These are phyloP conservation scores for Charanyca ferruginea DNA, from an alignment of 2,888 invertebrate species.

Conservation along the genomic window DNA sequence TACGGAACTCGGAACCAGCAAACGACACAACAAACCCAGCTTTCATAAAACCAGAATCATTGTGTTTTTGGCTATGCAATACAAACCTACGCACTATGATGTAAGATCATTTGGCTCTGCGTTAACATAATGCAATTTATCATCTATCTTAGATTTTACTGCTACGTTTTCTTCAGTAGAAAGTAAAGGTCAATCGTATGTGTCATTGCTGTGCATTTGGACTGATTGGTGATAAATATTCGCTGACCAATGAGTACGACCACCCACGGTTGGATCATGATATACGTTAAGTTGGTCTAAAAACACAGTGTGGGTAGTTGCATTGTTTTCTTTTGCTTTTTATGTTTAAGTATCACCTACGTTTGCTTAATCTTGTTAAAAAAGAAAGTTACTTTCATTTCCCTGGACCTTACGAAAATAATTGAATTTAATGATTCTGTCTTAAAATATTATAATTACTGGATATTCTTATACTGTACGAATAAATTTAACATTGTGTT, in stretches of 20 bases:
- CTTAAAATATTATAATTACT: too few relatives aligned
- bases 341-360: slow-evolving; percentile 40
- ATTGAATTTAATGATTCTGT: not conserved
- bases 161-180: slow-evolving; percentile 50
- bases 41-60: slow-evolving; percentile 54
- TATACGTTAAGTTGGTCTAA: slow-evolving; percentile 42
- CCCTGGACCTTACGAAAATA: slow-evolving; percentile 6
- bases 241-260: slow-evolving; percentile 49
- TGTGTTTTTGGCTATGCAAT: slow-evolving; percentile 54
- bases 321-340: slow-evolving; percentile 52
- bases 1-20: slow-evolving; percentile 17
- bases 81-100: slow-evolving; percentile 62
- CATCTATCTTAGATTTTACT: slow-evolving; percentile 29
- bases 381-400: slow-evolving; percentile 37
- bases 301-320: slow-evolving; percentile 42
- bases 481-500: too few relatives aligned
- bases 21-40: slow-evolving; percentile 11
- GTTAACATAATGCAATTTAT: slow-evolving; percentile 50
- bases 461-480: too few relatives aligned
- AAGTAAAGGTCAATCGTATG: slow-evolving; percentile 59
- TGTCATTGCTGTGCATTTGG: slow-evolving; percentile 33
- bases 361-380: slow-evolving; percentile 32
- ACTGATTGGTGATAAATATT: slow-evolving; percentile 53
- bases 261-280: slow-evolving; percentile 48
- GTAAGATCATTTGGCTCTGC: slow-evolving; percentile 49